A percentile compares a stretch with the other conserved stretches of the same genome.
Evolutionary conservation across 1,140 invertebrate genomes (phyloP).

Genomic region (Temnothorax nylanderi): DNA sequence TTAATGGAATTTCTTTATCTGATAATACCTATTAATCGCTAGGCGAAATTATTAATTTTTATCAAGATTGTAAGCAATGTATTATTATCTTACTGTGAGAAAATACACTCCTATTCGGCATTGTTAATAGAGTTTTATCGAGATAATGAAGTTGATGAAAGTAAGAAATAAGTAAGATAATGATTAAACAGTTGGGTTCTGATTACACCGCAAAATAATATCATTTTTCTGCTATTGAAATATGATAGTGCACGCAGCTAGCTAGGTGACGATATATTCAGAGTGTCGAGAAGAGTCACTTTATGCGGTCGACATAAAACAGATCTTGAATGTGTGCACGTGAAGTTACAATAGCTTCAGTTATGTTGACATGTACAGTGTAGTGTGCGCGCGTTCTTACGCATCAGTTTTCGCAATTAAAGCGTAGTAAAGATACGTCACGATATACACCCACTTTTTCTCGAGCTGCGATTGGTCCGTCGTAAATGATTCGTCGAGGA

Average conservation of each 20-base stretch:
- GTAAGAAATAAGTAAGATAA: not conserved
- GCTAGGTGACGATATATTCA: not conserved
- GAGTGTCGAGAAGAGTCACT: not conserved
- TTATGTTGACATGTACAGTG: not conserved
- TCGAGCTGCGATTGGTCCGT: constrained; percentile 24
- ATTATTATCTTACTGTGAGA: not conserved
- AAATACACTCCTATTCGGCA: not conserved
- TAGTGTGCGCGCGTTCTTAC: not conserved
- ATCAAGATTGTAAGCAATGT: not conserved
- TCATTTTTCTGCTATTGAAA: not conserved
- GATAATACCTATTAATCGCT: not conserved
- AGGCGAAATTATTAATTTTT: not conserved
- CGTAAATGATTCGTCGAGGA: not conserved
- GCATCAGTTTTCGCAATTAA: constrained; percentile 46
- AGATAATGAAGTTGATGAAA: not conserved
- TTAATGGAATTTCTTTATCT: not conserved
- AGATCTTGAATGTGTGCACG: not conserved
- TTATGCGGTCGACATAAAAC: not conserved
- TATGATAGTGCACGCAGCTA: not conserved
- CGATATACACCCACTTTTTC: constrained; percentile 15
- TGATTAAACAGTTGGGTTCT: not conserved
- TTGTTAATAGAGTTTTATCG: not conserved
- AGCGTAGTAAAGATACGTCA: constrained; percentile 35
- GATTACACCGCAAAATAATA: not conserved
- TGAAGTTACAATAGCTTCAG: not conserved